Conservation (phyloP, 2,888 invertebrate genomes). For the Tetragonula carbonaria region DNA sequence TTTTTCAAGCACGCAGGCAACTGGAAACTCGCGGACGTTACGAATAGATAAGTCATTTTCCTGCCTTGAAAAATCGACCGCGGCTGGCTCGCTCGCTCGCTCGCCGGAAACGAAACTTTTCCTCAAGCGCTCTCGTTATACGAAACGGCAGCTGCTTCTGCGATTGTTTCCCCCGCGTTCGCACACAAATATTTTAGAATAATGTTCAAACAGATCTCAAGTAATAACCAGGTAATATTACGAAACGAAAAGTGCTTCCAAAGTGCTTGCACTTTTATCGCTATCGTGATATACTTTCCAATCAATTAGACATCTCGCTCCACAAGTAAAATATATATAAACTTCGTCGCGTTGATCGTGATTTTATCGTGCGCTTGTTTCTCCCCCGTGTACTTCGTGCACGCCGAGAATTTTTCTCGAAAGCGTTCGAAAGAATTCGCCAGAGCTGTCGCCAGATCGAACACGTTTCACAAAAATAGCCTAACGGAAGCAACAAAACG, state of each 20-base stretch:
- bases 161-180: not conserved
- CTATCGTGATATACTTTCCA: too few species aligned
- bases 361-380: too few species aligned
- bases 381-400: not conserved
- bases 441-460: conserved; percentile 25
- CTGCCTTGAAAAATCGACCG: conserved; percentile 37
- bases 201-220: too few species aligned
- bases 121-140: conserved; percentile 15
- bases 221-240: too few species aligned
- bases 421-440: conserved; percentile 8
- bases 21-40: conserved; percentile 51
- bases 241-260: too few species aligned
- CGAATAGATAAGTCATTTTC: conserved; percentile 57
- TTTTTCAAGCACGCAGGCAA: conserved; percentile 54
- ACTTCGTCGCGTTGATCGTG: too few species aligned
- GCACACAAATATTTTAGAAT: too few species aligned
- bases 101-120: not conserved
- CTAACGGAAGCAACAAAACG: conserved; percentile 11
- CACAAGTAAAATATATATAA: too few species aligned
- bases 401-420: not conserved
- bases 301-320: too few species aligned
- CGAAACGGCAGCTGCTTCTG: not conserved
- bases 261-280: too few species aligned
- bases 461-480: conserved; percentile 35
- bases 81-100: not conserved